These are phyloP conservation scores for Lagopus leucura DNA, from an alignment of 2,113 vertebrate genomes.

Conservation along the genomic window DNA sequence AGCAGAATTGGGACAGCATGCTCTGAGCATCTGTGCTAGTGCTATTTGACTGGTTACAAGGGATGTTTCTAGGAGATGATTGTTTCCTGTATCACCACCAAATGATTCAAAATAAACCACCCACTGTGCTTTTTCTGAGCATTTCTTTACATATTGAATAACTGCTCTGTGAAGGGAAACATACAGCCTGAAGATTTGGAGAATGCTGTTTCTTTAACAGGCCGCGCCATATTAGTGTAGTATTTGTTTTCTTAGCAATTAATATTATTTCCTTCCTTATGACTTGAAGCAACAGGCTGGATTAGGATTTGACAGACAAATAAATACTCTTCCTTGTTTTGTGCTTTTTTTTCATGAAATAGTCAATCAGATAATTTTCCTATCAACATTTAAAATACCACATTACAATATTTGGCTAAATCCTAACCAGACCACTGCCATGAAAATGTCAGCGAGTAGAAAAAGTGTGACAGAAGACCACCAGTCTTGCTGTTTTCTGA, in stretches of 20 bases:
- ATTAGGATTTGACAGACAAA: conserved; percentile 40
- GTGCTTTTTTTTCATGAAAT: conserved; percentile 4
- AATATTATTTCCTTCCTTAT: background rate
- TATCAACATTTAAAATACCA: background rate
- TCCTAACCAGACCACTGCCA: background rate
- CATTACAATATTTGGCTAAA: conserved; percentile 6
- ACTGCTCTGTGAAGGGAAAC: conserved; percentile 8
- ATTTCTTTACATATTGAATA: background rate
- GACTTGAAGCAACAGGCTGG: background rate
- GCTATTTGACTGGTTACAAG: background rate
- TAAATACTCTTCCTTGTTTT: background rate
- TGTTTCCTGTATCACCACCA: background rate
- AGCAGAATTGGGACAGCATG: background rate
- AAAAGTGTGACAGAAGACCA: background rate
- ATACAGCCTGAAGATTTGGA: background rate
- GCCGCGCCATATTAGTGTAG: background rate
- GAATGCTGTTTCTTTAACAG: background rate
- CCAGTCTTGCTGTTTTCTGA: background rate
- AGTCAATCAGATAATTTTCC: background rate
- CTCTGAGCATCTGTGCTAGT: background rate
- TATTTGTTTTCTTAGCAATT: background rate
- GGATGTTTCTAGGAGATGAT: conserved; percentile 19
- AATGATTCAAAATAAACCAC: background rate
- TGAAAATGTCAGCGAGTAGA: background rate
- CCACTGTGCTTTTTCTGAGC: background rate